Evolutionary conservation across 1,140 invertebrate species (phyloP), one percentile per base, ranked within the genome.

Genomic region (Tenebrio molitor): DNA sequence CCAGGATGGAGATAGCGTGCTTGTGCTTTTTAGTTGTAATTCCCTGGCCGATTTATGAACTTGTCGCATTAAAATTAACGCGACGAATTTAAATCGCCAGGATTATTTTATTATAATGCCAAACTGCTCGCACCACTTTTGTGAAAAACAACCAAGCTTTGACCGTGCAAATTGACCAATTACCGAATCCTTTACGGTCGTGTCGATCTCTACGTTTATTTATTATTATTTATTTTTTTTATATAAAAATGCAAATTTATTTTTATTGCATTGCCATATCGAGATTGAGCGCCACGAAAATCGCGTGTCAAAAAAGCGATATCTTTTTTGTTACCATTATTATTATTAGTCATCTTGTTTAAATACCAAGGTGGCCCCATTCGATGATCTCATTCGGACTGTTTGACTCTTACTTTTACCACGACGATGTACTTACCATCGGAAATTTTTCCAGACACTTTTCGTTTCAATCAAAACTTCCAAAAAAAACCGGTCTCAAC

Each of bases 61-160:
- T 50, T 50, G 44, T 50, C 44, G 44, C 44, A 50, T 50, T 50
- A 50, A 50, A 50, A 50, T 50, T 50, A 50, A 50, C 15, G 19
- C 44, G 17, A 10, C 0, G 44, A 2, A 7, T 50, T 50, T 23
- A 50, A 50, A 50, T 50, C 44, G 6, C 25, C 2, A 10, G 17
- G 44, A 50, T 50, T 50, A 50, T 50, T 50, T 50, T 21, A 50
- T 50, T 50, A 50, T 21, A 50, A 50, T 29, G 25, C 8, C 3
- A 29, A 29, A 29, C 25, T 29, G 25, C 25, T 8, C 25, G 44
- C 44, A 50, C n/a, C 42, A 7, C 42, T n/a, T 44, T 44, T 50
- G 16, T 17, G 44, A 50, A 44, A 44, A 44, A 44, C 7, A 15
- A 15, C 16, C 12, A 44, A 44, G 2, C 21, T 50, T 50, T 50